These are phyloP conservation scores for Palythoa grandiflora DNA, from an alignment of 92 coral and sea anemone species.

Conservation along the genomic window DNA sequence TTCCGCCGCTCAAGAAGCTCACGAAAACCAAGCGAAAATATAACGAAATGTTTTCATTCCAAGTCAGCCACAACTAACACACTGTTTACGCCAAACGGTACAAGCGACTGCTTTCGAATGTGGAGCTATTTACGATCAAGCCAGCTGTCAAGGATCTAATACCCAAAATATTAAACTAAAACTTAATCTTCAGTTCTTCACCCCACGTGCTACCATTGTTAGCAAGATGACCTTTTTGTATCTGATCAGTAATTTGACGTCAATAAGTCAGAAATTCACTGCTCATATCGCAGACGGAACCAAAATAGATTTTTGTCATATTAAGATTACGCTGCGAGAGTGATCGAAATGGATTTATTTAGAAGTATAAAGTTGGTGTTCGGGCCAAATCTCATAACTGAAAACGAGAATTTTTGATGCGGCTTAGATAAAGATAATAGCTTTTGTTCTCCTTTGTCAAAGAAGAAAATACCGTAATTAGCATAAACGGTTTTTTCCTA, in stretches of 20 bases:
- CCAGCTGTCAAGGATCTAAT: slow-evolving; percentile 34
- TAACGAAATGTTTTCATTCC: neutral
- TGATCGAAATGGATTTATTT: slow-evolving; percentile 7
- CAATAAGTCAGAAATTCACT: slow-evolving; percentile 41
- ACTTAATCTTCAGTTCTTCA: slow-evolving; percentile 33
- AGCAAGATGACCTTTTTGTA: slow-evolving; percentile 30
- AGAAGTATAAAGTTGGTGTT: neutral
- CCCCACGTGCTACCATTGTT: slow-evolving; percentile 52
- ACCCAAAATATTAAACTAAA: neutral
- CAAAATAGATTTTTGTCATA: slow-evolving; percentile 36
- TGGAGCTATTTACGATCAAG: neutral
- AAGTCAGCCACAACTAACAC: neutral
- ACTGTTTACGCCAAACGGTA: neutral
- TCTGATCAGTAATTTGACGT: slow-evolving; percentile 42
- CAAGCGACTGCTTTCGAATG: neutral
- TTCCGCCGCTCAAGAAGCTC: slow-evolving; percentile 6
- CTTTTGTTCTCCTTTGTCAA: slow-evolving; percentile 31
- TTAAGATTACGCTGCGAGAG: neutral
- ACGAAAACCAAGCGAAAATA: slow-evolving; percentile 26
- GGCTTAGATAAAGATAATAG: slow-evolving; percentile 1
- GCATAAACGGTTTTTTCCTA: slow-evolving; percentile 46
- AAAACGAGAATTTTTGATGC: slow-evolving; percentile 9
- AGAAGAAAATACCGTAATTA: slow-evolving; percentile 46
- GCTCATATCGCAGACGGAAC: slow-evolving; percentile 36
- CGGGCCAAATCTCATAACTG: neutral